phyloP scores from a whole-genome alignment of 2,797 vertebrate species.

The Nyctalus aviator region DNA sequence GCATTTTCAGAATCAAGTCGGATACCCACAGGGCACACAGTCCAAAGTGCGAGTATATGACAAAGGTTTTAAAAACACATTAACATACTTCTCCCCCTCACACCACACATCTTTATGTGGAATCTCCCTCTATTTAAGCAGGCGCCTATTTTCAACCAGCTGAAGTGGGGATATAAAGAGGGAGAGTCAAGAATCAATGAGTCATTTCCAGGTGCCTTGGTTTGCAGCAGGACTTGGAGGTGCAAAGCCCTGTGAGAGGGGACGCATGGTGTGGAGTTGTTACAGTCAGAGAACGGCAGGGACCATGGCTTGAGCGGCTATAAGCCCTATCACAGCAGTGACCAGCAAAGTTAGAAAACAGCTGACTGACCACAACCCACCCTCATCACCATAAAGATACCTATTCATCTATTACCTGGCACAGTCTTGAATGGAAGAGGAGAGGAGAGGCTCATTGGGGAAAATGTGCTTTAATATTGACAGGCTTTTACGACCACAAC shows the following conservation, averaged over 20 bases:
- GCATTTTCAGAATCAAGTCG: not conserved
- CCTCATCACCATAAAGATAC: not conserved
- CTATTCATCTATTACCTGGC: not conserved
- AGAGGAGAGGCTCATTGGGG: not conserved
- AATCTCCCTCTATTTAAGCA: not conserved
- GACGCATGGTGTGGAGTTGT: not conserved
- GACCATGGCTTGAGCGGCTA: fast-evolving
- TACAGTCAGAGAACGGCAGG: not conserved
- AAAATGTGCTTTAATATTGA: not conserved
- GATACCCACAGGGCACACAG: not conserved
- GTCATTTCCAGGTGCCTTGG: not conserved
- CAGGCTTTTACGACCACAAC: not conserved
- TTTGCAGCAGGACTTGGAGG: not conserved
- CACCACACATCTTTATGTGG: not conserved
- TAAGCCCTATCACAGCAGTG: not conserved
- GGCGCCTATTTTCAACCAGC: too few relatives aligned
- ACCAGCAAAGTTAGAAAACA: not conserved
- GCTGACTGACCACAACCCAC: not conserved
- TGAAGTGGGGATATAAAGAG: not conserved
- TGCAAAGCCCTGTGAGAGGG: not conserved
- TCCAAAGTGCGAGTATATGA: not conserved
- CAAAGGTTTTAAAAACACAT: not conserved
- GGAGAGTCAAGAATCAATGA: not conserved
- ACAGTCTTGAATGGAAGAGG: not conserved
- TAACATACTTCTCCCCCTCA: not conserved